These are phyloP conservation scores for Linurgus olivaceus DNA, from an alignment of 2,797 vertebrate species.

Conservation along the genomic window DNA sequence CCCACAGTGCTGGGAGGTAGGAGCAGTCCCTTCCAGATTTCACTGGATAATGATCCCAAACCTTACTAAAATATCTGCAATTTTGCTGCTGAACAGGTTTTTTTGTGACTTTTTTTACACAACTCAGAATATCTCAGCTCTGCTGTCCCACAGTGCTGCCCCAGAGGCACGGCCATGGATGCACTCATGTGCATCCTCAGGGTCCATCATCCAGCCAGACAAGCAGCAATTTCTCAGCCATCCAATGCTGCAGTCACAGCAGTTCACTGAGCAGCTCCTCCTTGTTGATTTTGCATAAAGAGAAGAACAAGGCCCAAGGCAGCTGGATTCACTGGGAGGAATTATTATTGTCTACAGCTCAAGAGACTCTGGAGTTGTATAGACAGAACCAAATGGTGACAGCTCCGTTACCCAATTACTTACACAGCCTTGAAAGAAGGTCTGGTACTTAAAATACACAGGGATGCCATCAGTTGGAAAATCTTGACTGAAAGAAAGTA, in stretches of 20 bases:
- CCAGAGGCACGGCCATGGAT: background rate
- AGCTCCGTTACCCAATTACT: background rate
- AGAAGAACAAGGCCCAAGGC: background rate
- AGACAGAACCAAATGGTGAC: background rate
- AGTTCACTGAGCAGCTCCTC: background rate
- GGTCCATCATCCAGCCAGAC: background rate
- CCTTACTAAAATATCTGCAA: background rate
- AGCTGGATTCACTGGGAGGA: background rate
- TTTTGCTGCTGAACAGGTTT: background rate
- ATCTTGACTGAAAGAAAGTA: background rate
- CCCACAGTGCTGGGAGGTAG: background rate
- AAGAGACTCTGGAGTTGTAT: background rate
- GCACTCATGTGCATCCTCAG: background rate
- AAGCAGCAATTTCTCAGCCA: background rate
- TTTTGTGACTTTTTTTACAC: background rate
- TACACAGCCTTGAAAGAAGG: background rate
- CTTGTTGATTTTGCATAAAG: background rate
- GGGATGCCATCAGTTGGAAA: background rate
- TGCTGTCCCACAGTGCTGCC: rapidly evolving
- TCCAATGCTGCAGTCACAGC: background rate
- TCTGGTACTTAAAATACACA: background rate
- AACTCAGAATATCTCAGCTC: rapidly evolving
- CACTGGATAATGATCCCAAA: background rate
- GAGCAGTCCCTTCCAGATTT: background rate
- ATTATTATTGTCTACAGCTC: background rate